phyloP scores from a whole-genome alignment of 2,888 invertebrate species.

The Coecobrya sp. region DNA sequence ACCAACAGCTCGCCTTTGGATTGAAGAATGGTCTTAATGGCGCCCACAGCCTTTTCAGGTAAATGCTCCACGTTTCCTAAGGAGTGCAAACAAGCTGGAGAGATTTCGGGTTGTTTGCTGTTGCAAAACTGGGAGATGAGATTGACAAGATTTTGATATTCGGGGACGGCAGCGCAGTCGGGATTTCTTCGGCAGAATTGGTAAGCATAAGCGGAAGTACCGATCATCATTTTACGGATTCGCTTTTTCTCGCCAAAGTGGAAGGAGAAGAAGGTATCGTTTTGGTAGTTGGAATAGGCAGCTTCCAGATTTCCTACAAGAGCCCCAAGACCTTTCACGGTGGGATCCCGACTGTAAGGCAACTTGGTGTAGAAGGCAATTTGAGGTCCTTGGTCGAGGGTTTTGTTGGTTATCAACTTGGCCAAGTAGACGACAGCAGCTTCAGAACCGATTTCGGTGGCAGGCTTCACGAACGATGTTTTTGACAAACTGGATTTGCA shows the following conservation, averaged over 20 bases:
- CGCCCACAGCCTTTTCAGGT: conserved; percentile 69
- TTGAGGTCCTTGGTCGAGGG: not conserved
- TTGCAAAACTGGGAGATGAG: conserved; percentile 68
- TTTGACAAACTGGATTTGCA: conserved; percentile 18
- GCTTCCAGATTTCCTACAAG: conserved; percentile 6
- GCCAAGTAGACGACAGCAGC: conserved; percentile 7
- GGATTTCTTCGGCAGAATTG: conserved; percentile 74
- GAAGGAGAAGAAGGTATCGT: not conserved
- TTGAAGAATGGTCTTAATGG: conserved; percentile 62
- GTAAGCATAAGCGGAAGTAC: conserved; percentile 80
- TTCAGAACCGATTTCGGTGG: conserved; percentile 29
- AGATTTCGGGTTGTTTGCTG: conserved; percentile 6
- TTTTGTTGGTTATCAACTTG: conserved; percentile 1
- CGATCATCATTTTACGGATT: conserved; percentile 71
- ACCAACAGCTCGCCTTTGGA: conserved; percentile 19
- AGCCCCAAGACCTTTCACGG: conserved; percentile 46
- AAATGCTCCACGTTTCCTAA: conserved; percentile 83
- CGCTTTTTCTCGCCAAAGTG: conserved; percentile 21
- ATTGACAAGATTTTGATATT: conserved; percentile 71
- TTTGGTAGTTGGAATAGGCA: not conserved
- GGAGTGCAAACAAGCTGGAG: conserved; percentile 73
- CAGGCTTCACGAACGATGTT: conserved; percentile 28
- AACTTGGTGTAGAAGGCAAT: conserved; percentile 48
- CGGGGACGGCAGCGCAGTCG: conserved; percentile 49
- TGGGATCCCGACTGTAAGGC: conserved; percentile 38